Conservation (phyloP, 2,113 vertebrate species). For the Plecotus auritus region DNA sequence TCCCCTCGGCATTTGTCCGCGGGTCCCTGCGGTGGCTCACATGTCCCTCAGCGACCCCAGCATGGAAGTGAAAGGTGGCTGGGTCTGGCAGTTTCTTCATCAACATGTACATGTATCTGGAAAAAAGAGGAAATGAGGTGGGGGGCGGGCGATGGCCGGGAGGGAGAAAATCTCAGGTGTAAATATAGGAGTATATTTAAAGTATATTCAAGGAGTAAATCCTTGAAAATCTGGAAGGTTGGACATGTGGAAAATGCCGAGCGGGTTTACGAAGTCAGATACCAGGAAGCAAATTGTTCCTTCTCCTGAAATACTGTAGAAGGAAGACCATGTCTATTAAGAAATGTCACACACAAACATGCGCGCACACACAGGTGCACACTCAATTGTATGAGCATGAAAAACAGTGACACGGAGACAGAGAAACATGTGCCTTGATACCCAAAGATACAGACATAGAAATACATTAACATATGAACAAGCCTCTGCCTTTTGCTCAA, state of each 20-base stretch:
- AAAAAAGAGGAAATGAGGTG: background rate
- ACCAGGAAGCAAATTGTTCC: background rate
- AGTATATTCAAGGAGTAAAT: background rate
- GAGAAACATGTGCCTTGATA: background rate
- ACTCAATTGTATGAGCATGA: background rate
- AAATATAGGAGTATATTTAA: constrained; percentile 43
- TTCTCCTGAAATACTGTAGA: background rate
- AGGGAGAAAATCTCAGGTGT: constrained; percentile 36
- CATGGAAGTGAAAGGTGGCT: background rate
- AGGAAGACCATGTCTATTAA: background rate
- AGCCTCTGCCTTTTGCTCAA: background rate
- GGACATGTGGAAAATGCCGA: constrained; percentile 22
- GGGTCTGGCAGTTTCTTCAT: background rate
- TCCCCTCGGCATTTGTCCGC: background rate
- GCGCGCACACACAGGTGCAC: no score
- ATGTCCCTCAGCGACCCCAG: background rate
- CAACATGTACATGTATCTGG: background rate
- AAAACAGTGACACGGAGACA: background rate
- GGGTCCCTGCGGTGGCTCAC: fast-evolving
- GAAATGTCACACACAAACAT: background rate
- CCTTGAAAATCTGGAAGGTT: constrained; percentile 59
- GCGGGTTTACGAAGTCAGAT: background rate
- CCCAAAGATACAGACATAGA: background rate
- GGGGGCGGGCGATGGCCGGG: background rate
- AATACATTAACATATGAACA: background rate